Percentiles rank a stretch among this genome's conserved stretches.
phyloP scores from a whole-genome alignment of 2,797 vertebrate species.

The Petrocephalus sullivani region DNA sequence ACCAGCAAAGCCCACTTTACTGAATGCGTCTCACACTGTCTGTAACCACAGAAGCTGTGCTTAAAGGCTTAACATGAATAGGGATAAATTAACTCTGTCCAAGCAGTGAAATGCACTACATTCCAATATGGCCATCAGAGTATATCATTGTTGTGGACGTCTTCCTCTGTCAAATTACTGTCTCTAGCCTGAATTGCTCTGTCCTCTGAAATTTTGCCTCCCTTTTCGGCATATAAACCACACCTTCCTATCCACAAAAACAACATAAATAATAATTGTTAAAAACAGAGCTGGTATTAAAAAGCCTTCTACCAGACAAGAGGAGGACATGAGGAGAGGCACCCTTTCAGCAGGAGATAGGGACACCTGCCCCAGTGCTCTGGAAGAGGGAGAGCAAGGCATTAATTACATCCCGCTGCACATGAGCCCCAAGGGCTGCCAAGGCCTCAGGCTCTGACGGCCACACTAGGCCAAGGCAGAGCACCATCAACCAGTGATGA shows the following conservation, averaged over 20 bases:
- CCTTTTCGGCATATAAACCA: not conserved
- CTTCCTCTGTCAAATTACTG: not conserved
- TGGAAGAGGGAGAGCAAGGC: not conserved
- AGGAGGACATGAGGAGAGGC: not conserved
- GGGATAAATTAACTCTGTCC: not conserved
- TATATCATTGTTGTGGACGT: not conserved
- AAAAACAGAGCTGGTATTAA: not conserved
- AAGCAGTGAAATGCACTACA: not conserved
- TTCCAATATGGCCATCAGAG: not conserved
- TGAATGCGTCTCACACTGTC: not conserved
- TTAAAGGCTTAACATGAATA: not conserved
- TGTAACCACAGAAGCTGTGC: not conserved
- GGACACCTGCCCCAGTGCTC: not conserved
- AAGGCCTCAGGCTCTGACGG: not conserved
- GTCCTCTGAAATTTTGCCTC: not conserved
- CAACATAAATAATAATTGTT: not conserved
- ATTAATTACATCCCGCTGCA: conserved; percentile 2
- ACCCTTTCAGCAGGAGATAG: not conserved
- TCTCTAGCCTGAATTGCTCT: not conserved
- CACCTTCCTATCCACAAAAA: not conserved
- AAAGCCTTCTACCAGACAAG: not conserved
- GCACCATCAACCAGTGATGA: not conserved
- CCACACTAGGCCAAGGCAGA: not conserved
- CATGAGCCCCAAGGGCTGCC: not conserved
- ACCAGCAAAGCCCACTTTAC: not conserved